Percentiles rank a stretch among this genome's conserved stretches.
These are phyloP conservation scores for Stigmatopora nigra DNA, from an alignment of 2,113 vertebrate species.

Conservation along the genomic window DNA sequence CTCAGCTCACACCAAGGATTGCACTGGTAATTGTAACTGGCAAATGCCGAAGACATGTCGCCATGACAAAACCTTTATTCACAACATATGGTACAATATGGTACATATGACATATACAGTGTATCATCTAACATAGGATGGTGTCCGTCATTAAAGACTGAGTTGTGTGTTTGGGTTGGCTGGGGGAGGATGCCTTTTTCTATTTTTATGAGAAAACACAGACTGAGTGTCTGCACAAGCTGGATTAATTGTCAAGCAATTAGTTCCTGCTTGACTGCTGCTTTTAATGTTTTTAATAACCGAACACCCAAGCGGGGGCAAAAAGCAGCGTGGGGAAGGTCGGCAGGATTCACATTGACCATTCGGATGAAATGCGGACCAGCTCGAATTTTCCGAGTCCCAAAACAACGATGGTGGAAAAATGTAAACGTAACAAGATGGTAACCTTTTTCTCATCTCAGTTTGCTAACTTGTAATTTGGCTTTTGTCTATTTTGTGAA, in stretches of 20 bases:
- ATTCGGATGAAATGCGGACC: background rate
- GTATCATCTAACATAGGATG: background rate
- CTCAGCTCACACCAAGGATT: too few species aligned
- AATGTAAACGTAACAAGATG: background rate
- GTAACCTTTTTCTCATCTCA: background rate
- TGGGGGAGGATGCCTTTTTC: background rate
- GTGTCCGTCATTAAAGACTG: background rate
- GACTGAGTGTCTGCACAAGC: background rate
- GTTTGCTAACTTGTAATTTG: background rate
- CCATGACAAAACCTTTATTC: too few species aligned
- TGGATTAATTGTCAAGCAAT: slow-evolving; percentile 4
- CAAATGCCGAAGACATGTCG: too few species aligned
- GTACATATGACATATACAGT: too few species aligned
- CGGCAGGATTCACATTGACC: too few species aligned
- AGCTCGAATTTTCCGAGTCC: too few species aligned
- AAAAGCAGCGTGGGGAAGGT: background rate
- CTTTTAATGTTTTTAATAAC: slow-evolving; percentile 9
- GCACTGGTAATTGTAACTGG: too few species aligned
- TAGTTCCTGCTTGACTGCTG: slow-evolving; percentile 5
- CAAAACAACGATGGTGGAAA: background rate
- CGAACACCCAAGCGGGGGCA: background rate
- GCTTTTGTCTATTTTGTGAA: background rate
- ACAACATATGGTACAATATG: too few species aligned
- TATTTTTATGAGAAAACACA: background rate
- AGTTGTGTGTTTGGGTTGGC: background rate